phyloP scores from a whole-genome alignment of 2,888 invertebrate species.

The Nomada goodeniana region DNA sequence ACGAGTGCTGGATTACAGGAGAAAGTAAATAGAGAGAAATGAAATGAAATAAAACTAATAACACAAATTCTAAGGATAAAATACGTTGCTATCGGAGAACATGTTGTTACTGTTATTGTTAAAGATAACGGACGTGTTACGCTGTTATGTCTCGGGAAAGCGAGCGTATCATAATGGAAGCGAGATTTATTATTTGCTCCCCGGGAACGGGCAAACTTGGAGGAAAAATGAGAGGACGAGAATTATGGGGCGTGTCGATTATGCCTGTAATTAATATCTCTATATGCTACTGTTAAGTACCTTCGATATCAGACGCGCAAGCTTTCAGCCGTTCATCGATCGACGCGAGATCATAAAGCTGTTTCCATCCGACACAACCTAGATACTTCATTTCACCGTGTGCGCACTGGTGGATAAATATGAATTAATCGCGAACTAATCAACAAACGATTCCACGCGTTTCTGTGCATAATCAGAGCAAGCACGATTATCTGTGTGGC shows the following conservation, averaged over 20 bases:
- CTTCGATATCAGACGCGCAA: conserved; percentile 14
- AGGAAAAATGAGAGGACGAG: background rate
- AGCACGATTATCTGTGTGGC: too few species aligned
- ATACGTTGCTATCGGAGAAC: conserved; percentile 73
- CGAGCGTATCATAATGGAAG: conserved; percentile 23
- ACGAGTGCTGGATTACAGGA: conserved; percentile 41
- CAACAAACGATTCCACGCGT: background rate
- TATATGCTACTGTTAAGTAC: conserved; percentile 52
- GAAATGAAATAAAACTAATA: background rate
- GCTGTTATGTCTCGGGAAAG: conserved; percentile 72
- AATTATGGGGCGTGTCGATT: conserved; percentile 30
- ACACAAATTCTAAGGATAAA: conserved; percentile 32
- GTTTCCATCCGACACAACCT: conserved; percentile 46
- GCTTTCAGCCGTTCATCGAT: conserved; percentile 32
- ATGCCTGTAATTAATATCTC: conserved; percentile 41
- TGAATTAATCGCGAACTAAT: conserved; percentile 12
- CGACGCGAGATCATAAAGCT: conserved; percentile 43
- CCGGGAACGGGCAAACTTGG: background rate
- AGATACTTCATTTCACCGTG: conserved; percentile 50
- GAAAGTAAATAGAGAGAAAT: background rate
- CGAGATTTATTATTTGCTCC: conserved; percentile 27
- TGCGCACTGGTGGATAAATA: conserved; percentile 49
- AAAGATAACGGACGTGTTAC: conserved; percentile 78
- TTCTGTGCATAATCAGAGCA: background rate
- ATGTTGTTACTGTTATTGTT: conserved; percentile 82